phyloP scores from a whole-genome alignment of 2,113 vertebrate genomes.

The Thermophis baileyi region DNA sequence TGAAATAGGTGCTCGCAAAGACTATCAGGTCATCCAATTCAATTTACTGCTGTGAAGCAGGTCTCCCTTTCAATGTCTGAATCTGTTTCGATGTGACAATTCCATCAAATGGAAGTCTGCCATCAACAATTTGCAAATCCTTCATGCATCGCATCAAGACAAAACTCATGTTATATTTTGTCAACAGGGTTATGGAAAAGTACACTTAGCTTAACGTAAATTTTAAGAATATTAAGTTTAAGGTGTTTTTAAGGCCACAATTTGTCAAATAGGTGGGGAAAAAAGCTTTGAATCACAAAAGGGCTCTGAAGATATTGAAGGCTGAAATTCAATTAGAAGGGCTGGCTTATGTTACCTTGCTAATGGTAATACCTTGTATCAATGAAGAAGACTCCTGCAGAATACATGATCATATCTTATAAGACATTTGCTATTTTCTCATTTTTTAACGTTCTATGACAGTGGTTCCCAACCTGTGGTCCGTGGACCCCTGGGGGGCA shows the following conservation, averaged over 20 bases:
- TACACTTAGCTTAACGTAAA: neutral
- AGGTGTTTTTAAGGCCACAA: neutral
- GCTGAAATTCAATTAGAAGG: neutral
- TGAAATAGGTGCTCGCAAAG: neutral
- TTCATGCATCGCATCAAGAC: neutral
- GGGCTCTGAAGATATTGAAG: neutral
- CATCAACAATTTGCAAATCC: neutral
- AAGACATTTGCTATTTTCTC: neutral
- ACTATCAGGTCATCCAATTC: neutral
- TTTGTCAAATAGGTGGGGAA: neutral
- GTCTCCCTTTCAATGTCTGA: neutral
- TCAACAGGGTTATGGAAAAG: neutral
- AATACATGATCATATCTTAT: neutral
- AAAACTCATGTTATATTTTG: neutral
- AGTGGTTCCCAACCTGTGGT: neutral
- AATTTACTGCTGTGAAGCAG: neutral
- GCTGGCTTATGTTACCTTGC: too few relatives aligned
- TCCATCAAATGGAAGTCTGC: neutral
- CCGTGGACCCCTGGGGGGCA: accelerated
- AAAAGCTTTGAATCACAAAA: neutral
- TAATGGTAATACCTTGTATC: neutral
- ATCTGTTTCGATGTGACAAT: neutral
- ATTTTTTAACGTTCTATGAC: neutral
- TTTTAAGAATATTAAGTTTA: neutral
- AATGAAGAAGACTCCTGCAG: neutral